phyloP scores from a whole-genome alignment of 2,113 vertebrate genomes.

The Pelvicachromis taeniatus region DNA sequence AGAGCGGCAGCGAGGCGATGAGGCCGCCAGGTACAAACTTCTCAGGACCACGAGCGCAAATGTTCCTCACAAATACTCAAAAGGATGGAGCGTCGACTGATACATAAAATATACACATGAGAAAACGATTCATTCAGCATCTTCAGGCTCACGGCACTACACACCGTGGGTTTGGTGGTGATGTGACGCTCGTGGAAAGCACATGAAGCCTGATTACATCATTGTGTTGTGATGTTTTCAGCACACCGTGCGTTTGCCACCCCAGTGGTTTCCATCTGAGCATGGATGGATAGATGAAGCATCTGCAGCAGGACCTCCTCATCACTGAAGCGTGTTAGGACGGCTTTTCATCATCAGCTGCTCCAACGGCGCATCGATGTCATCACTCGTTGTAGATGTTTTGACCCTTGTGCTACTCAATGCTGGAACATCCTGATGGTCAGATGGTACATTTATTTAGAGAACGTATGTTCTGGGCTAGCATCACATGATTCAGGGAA shows the following conservation, averaged over 20 bases:
- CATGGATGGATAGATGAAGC: neutral
- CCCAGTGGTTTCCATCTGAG: neutral
- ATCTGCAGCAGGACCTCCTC: neutral
- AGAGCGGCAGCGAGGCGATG: neutral
- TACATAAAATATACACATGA: neutral
- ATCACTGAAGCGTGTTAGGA: neutral
- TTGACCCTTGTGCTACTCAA: too few relatives aligned
- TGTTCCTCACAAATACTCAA: neutral
- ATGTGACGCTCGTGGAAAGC: neutral
- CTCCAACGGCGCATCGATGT: neutral
- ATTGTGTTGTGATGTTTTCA: neutral
- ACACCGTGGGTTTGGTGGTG: neutral
- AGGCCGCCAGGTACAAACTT: neutral
- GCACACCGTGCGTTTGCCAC: neutral
- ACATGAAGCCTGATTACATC: neutral
- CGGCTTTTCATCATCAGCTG: neutral
- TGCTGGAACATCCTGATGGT: too few relatives aligned
- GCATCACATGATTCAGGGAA: too few relatives aligned
- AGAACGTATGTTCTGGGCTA: too few relatives aligned
- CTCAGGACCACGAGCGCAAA: neutral
- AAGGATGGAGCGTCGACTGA: neutral
- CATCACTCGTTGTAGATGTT: too few relatives aligned
- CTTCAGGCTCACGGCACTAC: neutral
- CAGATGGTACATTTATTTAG: too few relatives aligned
- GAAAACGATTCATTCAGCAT: neutral